Base-by-base conservation (phyloP, 1,140 invertebrate genomes). In the Coenobita brevimanus region DNA sequence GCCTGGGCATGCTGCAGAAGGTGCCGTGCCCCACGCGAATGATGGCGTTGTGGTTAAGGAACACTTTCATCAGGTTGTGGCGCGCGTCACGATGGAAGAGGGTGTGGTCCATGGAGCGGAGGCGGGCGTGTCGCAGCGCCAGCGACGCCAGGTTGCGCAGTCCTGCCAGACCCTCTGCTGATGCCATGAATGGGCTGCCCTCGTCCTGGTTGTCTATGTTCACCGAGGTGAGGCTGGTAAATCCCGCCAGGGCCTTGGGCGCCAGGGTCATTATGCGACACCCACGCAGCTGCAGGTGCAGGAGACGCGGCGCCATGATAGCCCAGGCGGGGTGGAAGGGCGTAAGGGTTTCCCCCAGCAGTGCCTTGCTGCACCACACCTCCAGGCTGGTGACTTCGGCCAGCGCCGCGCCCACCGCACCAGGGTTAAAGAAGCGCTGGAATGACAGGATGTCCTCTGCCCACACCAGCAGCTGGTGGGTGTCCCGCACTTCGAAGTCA, bases 1-100 rank as follows among this genome's bases (percentile, higher is more conserved):
- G 92, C 41, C 95, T 95, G 3, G 94, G 94, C 43, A 98, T 93
- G 8, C 96, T 96, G 46, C 95, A 94, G 79, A 98, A 93, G 3
- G 97, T 97, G 87, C 96, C 95, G 33, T 94, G 93, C 91, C 96
- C 73, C 17, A 86, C 36, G 30, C 38, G 36, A 36, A 33, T 36
- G 50, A 86, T 41, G 54, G 38, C 71, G 54, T 86, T 86, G 83
- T 86, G 83, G 73, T 41, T 78, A 38, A 86, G 83, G 73, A 62
- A 86, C 24, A 86, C 83, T 38, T 86, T 86, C 73, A 86, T 76
- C 21, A 86, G 73, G 38, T 86, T 86, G 54, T 86, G 73, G 10
- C 75, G 71, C 15, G 69, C 60, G 73, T 76, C n/a, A 24, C 30
- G 43, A 24, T 86, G 83, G 57, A 86, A 86, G 73, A 86, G 83